These are phyloP conservation scores for Carpatolechia fugitivella DNA, from an alignment of 2,888 invertebrate genomes.

Conservation along the genomic window DNA sequence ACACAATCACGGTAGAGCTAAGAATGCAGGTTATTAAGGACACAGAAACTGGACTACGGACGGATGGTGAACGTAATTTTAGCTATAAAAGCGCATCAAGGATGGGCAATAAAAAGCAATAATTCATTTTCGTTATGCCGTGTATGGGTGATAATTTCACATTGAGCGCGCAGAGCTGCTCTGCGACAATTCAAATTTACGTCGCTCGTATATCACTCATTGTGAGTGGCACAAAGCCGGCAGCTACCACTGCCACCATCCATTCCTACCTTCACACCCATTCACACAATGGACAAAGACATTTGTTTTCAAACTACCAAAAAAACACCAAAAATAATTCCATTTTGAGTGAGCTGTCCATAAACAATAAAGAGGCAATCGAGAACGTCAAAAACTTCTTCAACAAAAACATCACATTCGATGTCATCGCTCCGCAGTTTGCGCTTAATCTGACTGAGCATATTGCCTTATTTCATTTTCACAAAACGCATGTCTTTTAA, in stretches of 20 bases:
- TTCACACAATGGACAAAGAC: slow-evolving; percentile 68
- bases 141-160: slow-evolving; percentile 75
- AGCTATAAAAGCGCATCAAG: slow-evolving; percentile 46
- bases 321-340: slow-evolving; percentile 68
- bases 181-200: slow-evolving; percentile 73
- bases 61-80: slow-evolving; percentile 44
- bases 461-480: slow-evolving; percentile 55
- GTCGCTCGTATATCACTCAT: slow-evolving; percentile 77
- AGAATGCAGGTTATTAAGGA: slow-evolving; percentile 35
- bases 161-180: slow-evolving; percentile 57
- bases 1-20: slow-evolving; percentile 30
- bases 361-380: slow-evolving; percentile 56
- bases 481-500: slow-evolving; percentile 60
- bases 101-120: slow-evolving; percentile 66
- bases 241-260: slow-evolving; percentile 68
- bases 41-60: slow-evolving; percentile 34
- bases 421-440: slow-evolving; percentile 29
- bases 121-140: slow-evolving; percentile 78
- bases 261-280: slow-evolving; percentile 52
- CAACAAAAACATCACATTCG: slow-evolving; percentile 44
- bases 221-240: slow-evolving; percentile 71
- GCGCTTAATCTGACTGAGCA: slow-evolving; percentile 31
- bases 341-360: slow-evolving; percentile 59
- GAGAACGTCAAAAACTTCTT: slow-evolving; percentile 33
- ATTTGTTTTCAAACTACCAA: slow-evolving; percentile 74